These are phyloP conservation scores for Epinephelus malabaricus DNA, from an alignment of 2,797 vertebrate genomes.

Conservation along the genomic window DNA sequence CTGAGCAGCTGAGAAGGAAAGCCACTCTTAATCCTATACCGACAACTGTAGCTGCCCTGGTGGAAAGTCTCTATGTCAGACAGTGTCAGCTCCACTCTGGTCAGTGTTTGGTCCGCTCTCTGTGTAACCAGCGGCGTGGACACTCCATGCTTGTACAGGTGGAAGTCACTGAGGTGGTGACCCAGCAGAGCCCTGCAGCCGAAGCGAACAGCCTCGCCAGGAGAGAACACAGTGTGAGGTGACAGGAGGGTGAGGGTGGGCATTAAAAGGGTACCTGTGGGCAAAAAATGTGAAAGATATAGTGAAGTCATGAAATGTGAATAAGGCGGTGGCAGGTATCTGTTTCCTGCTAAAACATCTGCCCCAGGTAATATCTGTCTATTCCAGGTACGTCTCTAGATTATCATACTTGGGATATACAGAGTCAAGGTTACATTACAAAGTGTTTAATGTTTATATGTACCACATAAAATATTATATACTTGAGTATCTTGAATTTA, in stretches of 20 bases:
- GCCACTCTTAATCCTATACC: constrained; percentile 79
- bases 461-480: too few relatives aligned
- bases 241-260: constrained; percentile 84
- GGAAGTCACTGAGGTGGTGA: constrained; percentile 82
- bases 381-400: too few relatives aligned
- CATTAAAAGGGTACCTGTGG: constrained; percentile 76
- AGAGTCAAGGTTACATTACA: too few relatives aligned
- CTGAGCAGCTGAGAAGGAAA: constrained; percentile 72
- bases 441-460: too few relatives aligned
- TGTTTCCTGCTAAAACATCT: neutral
- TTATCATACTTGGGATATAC: too few relatives aligned
- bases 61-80: constrained; percentile 81
- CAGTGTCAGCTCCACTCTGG: constrained; percentile 80
- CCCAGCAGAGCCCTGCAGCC: constrained; percentile 79
- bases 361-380: too few relatives aligned
- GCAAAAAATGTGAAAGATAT: neutral
- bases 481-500: too few relatives aligned
- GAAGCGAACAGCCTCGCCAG: constrained; percentile 83
- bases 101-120: constrained; percentile 79
- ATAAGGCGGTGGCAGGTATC: neutral
- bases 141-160: constrained; percentile 82
- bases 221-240: constrained; percentile 77
- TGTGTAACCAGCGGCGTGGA: constrained; percentile 83
- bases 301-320: neutral
- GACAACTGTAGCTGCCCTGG: constrained; percentile 86